A percentile compares a stretch with the other conserved stretches of the same genome.
These are phyloP conservation scores for Eleutherodactylus coqui DNA, from an alignment of 2,797 vertebrate genomes.

Conservation along the genomic window DNA sequence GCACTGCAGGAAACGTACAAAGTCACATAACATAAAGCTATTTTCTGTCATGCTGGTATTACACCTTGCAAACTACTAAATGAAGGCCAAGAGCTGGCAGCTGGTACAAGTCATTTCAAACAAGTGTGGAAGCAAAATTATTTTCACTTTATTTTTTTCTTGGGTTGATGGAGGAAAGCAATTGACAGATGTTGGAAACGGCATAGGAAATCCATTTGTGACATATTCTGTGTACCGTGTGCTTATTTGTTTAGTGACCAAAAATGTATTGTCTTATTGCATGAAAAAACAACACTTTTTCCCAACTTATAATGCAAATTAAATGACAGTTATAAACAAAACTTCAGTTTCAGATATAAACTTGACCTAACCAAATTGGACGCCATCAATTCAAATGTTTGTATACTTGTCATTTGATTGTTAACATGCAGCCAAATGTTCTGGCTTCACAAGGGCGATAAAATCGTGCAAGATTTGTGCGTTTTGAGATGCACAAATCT, in stretches of 20 bases:
- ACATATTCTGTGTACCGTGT: background rate
- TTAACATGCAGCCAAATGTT: too few relatives aligned
- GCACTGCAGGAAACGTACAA: background rate
- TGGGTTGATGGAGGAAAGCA: background rate
- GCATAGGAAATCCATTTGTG: background rate
- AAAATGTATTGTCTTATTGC: background rate
- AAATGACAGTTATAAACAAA: too few relatives aligned
- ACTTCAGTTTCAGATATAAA: too few relatives aligned
- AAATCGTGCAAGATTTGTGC: too few relatives aligned
- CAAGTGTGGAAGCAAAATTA: background rate
- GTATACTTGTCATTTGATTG: too few relatives aligned
- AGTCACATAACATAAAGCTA: background rate
- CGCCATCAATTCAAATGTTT: too few relatives aligned
- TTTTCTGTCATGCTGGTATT: background rate
- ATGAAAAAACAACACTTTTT: too few relatives aligned
- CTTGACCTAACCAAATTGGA: too few relatives aligned
- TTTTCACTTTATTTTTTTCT: background rate
- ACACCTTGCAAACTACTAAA: background rate
- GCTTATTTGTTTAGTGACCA: background rate
- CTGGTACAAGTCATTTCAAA: background rate
- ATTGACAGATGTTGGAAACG: background rate
- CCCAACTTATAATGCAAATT: too few relatives aligned
- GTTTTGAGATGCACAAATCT: too few relatives aligned
- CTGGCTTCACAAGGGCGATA: too few relatives aligned
- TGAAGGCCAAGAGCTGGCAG: background rate